Evolutionary conservation across 2,888 invertebrate genomes (phyloP), one percentile per base, ranked within the genome.

Genomic region (Craniophora ligustri): DNA sequence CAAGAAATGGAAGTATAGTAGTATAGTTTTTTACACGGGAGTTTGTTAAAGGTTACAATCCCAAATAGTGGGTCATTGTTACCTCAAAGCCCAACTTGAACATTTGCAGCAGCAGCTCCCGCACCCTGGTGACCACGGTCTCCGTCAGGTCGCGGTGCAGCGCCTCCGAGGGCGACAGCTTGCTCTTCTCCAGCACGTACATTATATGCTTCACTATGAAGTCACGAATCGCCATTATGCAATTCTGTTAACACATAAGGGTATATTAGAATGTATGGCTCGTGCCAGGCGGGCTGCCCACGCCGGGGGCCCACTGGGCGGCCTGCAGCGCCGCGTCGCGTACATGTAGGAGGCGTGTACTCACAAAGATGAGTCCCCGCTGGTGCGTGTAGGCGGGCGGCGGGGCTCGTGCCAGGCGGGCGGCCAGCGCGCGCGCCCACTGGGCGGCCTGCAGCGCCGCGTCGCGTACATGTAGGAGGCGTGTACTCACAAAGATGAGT

Each of bases 1-100:
- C n/a, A n/a, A n/a, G n/a, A n/a, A n/a, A n/a, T n/a, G n/a, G n/a
- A n/a, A n/a, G n/a, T n/a, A n/a, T n/a, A n/a, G n/a, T n/a, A n/a
- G n/a, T n/a, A n/a, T n/a, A n/a, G n/a, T n/a, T n/a, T n/a, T n/a
- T n/a, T n/a, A n/a, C n/a, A n/a, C n/a, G n/a, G n/a, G n/a, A n/a
- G n/a, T n/a, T n/a, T n/a, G n/a, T n/a, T n/a, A n/a, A n/a, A n/a
- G n/a, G n/a, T n/a, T n/a, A n/a, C n/a, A n/a, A n/a, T n/a, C n/a
- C n/a, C n/a, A n/a, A n/a, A n/a, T n/a, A n/a, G 14, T 14, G 14
- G 3, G 8, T 32, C 15, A 10, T 3, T 8, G 15, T 84, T 72
- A 96, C 96, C 94, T 98, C 98, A 83, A 98, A 98, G 8, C 98
- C 98, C 80, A 98, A 97, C 84, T 97, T 96, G 88, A 96, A 98